Conservation (phyloP, 1,140 invertebrate species). For the Zaprionus kolodkinae region DNA sequence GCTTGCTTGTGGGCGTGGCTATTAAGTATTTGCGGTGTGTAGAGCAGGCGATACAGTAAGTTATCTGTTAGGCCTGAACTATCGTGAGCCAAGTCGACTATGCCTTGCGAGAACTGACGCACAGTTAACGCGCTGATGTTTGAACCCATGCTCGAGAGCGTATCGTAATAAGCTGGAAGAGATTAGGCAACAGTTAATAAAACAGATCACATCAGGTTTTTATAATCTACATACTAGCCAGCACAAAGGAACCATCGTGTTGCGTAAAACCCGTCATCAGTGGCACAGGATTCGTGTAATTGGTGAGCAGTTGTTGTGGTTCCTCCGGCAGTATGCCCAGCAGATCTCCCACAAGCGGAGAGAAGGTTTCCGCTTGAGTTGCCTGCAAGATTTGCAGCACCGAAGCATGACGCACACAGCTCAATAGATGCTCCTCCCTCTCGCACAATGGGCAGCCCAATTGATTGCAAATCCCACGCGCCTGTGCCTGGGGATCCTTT, state of each 20-base stretch:
- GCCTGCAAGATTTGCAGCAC: constrained; percentile 57
- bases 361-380: constrained; percentile 60
- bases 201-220: not conserved
- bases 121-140: constrained; percentile 63
- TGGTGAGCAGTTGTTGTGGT: constrained; percentile 51
- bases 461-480: constrained; percentile 53
- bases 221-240: constrained; percentile 60
- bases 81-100: constrained; percentile 55
- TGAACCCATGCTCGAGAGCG: constrained; percentile 18
- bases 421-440: constrained; percentile 24
- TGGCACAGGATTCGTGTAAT: constrained; percentile 50
- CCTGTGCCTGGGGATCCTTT: constrained; percentile 57
- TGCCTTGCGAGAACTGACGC: constrained; percentile 54
- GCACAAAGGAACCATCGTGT: constrained; percentile 76
- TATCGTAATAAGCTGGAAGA: constrained; percentile 64
- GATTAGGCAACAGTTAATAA: not conserved
- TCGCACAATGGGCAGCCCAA: constrained; percentile 57
- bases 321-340: constrained; percentile 63
- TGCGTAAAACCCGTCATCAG: constrained; percentile 78
- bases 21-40: constrained; percentile 44
- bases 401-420: constrained; percentile 51
- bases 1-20: constrained; percentile 65
- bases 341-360: constrained; percentile 65
- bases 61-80: constrained; percentile 55
- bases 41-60: constrained; percentile 61